phyloP scores from a whole-genome alignment of 1,140 invertebrate genomes.

The Pissodes strobi region DNA sequence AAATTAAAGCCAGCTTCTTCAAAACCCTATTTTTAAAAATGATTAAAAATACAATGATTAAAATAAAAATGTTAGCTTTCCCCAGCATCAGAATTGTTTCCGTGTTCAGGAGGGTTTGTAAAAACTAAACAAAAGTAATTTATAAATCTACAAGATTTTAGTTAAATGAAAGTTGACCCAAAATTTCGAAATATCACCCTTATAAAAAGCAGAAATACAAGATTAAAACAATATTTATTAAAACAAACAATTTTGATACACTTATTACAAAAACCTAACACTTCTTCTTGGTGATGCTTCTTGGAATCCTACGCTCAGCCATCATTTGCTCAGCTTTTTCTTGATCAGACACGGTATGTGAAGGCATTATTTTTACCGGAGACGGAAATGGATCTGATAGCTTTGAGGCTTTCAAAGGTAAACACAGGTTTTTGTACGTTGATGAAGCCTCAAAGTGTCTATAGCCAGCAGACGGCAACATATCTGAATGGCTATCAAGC shows the following conservation, averaged over 20 bases:
- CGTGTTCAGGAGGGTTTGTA: too few relatives aligned
- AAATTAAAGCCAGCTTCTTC: too few relatives aligned
- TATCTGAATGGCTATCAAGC: slow-evolving; percentile 3
- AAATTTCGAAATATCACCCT: too few relatives aligned
- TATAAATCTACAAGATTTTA: too few relatives aligned
- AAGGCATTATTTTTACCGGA: slow-evolving; percentile 51
- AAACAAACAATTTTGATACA: not conserved
- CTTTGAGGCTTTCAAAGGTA: slow-evolving; percentile 49
- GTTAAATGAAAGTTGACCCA: too few relatives aligned
- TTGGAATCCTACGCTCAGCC: slow-evolving; percentile 40
- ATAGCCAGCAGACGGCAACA: slow-evolving; percentile 9
- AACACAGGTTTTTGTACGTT: slow-evolving; percentile 43
- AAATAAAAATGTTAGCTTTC: too few relatives aligned
- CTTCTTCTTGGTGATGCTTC: slow-evolving; percentile 28
- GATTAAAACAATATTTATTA: too few relatives aligned
- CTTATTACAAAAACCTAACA: not conserved
- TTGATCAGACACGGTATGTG: slow-evolving; percentile 49
- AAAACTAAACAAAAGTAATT: too few relatives aligned
- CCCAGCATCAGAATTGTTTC: too few relatives aligned
- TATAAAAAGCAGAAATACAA: too few relatives aligned
- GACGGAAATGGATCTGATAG: slow-evolving; percentile 50
- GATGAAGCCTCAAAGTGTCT: slow-evolving; percentile 44
- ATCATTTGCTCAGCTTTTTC: slow-evolving; percentile 50
- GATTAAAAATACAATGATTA: too few relatives aligned
- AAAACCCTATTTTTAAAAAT: too few relatives aligned